A percentile compares a stretch with the other conserved stretches of the same genome.
Evolutionary conservation across 2,797 vertebrate species (phyloP).

Genomic region (Vespertilio murinus): DNA sequence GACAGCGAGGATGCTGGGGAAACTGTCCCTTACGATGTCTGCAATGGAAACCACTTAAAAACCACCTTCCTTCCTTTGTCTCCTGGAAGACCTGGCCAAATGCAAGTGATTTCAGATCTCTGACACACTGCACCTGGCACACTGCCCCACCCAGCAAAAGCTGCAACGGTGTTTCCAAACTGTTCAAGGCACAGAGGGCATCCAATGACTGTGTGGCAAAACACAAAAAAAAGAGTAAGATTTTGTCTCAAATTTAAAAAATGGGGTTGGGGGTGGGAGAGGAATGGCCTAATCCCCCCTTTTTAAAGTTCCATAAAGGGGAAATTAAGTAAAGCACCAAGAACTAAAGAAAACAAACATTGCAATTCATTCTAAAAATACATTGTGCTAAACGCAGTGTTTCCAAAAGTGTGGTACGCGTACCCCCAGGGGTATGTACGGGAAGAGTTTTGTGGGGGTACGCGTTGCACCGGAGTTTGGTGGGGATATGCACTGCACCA

Average conservation of each 20-base stretch:
- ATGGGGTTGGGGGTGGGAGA: not conserved
- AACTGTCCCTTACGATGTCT: not conserved
- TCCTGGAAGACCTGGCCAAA: not conserved
- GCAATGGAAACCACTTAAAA: not conserved
- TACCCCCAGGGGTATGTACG: too few species aligned
- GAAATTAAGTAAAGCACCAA: not conserved
- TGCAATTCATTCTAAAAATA: not conserved
- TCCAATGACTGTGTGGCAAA: not conserved
- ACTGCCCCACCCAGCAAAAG: not conserved
- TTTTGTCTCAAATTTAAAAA: not conserved
- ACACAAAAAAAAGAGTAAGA: not conserved
- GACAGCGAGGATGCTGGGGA: not conserved
- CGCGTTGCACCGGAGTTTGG: too few species aligned
- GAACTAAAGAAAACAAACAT: not conserved
- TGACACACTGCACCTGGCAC: not conserved
- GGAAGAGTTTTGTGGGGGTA: too few species aligned
- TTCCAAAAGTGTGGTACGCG: too few species aligned
- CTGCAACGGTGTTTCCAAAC: not conserved
- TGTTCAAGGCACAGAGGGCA: not conserved
- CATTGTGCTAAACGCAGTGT: too few species aligned
- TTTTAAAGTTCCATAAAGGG: not conserved
- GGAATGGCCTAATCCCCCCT: not conserved
- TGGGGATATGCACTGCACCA: too few species aligned
- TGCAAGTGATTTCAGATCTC: not conserved
- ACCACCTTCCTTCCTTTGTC: not conserved